Conservation (phyloP, 1,140 invertebrate genomes). For the Cryptotermes secundus region DNA sequence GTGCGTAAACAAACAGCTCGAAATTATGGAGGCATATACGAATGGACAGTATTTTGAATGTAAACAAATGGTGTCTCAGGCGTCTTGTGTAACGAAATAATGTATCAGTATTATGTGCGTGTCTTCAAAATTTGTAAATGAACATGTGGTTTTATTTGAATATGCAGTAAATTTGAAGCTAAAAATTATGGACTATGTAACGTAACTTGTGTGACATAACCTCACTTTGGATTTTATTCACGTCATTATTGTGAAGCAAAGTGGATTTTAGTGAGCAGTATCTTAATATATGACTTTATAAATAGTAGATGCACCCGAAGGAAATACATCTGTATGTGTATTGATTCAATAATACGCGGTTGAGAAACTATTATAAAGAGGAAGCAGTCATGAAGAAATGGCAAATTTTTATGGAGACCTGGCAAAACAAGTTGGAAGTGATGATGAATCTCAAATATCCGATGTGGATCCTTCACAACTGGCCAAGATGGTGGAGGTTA, state of each 20-base stretch:
- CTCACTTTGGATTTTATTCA: not conserved
- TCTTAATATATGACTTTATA: too few relatives aligned
- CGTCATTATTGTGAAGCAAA: not conserved
- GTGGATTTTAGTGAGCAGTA: too few relatives aligned
- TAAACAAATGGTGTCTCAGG: not conserved
- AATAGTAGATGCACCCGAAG: too few relatives aligned
- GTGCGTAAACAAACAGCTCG: too few relatives aligned
- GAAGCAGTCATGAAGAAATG: constrained; percentile 21
- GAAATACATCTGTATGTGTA: too few relatives aligned
- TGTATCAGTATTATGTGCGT: not conserved
- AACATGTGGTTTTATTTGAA: too few relatives aligned
- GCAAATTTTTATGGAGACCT: constrained; percentile 27
- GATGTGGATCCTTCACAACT: constrained; percentile 28
- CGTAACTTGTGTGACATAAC: not conserved
- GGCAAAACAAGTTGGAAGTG: constrained; percentile 16
- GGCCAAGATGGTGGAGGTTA: constrained; percentile 26
- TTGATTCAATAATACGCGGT: not conserved
- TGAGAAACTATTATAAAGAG: not conserved
- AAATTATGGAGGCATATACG: too few relatives aligned
- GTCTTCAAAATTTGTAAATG: not conserved
- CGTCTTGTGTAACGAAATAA: not conserved
- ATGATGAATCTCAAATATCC: constrained; percentile 25
- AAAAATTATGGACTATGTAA: too few relatives aligned
- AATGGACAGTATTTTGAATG: not conserved
- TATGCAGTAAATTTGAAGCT: too few relatives aligned